These are phyloP conservation scores for Monomorium pharaonis DNA, from an alignment of 1,140 invertebrate species.

Conservation along the genomic window DNA sequence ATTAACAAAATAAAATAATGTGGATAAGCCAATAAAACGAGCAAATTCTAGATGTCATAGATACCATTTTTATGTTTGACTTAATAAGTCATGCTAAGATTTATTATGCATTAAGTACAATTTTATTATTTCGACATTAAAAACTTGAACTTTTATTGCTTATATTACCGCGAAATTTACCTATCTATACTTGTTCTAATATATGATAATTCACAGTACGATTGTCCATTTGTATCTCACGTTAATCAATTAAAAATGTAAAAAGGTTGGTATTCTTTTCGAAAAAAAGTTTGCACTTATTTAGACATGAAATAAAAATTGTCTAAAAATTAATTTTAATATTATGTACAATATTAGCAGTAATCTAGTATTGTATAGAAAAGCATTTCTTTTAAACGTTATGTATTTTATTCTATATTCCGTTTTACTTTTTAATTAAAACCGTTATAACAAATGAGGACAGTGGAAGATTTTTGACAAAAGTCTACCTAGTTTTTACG, in stretches of 20 bases:
- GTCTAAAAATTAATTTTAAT: background rate
- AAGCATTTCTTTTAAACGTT: background rate
- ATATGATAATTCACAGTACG: background rate
- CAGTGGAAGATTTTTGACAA: background rate
- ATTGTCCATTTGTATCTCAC: background rate
- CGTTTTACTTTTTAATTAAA: background rate
- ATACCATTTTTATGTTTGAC: too few relatives aligned
- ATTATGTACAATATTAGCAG: background rate
- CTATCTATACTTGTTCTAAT: too few relatives aligned
- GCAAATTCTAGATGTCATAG: too few relatives aligned
- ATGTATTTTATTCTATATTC: background rate
- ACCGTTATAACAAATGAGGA: background rate
- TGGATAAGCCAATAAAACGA: too few relatives aligned
- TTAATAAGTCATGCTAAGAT: too few relatives aligned
- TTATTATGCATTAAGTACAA: too few relatives aligned
- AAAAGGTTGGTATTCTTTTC: background rate
- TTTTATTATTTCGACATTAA: too few relatives aligned
- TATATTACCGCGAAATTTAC: too few relatives aligned
- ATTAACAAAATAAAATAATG: too few relatives aligned
- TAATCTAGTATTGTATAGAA: too few relatives aligned
- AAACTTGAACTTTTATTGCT: too few relatives aligned
- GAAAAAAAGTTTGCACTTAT: background rate
- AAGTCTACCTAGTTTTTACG: conserved; percentile 66
- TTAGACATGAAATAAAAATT: background rate
- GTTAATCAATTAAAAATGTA: background rate